Conservation (phyloP, 2,888 invertebrate species). For the Mesorhabditis belari region DNA sequence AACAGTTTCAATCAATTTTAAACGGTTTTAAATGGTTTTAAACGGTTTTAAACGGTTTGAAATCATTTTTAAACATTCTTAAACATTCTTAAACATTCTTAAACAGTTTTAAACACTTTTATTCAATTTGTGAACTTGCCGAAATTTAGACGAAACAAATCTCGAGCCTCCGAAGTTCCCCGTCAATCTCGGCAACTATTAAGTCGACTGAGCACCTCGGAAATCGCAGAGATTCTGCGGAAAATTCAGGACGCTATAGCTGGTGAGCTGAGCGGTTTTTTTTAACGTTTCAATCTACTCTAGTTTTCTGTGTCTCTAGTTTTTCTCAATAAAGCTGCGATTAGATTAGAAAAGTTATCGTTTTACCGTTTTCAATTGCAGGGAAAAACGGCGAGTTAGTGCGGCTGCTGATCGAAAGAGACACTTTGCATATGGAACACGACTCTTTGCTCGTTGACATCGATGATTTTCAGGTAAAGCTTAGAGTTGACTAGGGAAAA, state of each 20-base stretch:
- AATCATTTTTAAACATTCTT: neutral
- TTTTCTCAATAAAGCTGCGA: too few relatives aligned
- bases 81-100: neutral
- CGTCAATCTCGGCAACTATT: constrained; percentile 26
- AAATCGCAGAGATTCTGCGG: constrained; percentile 12
- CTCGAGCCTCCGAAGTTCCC: constrained; percentile 23
- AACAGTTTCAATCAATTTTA: too few relatives aligned
- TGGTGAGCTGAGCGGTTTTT: constrained; percentile 10
- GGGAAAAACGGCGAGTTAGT: constrained; percentile 82
- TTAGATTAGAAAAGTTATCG: too few relatives aligned
- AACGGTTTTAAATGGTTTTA: too few relatives aligned
- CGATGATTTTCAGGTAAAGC: constrained; percentile 71
- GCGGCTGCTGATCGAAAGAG: constrained; percentile 78
- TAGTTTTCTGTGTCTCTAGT: too few relatives aligned
- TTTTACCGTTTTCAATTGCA: constrained; percentile 45
- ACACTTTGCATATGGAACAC: constrained; percentile 93
- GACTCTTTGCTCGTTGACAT: constrained; percentile 95
- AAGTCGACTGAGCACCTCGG: constrained; percentile 15
- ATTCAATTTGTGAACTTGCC: neutral
- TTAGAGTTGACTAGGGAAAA: too few relatives aligned
- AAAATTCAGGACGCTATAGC: constrained; percentile 21
- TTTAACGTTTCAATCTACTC: neutral
- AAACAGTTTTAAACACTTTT: neutral
- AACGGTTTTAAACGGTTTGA: neutral
- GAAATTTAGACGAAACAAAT: constrained; percentile 41